phyloP scores from a whole-genome alignment of 1,140 invertebrate species.

The Ericerus pela region DNA sequence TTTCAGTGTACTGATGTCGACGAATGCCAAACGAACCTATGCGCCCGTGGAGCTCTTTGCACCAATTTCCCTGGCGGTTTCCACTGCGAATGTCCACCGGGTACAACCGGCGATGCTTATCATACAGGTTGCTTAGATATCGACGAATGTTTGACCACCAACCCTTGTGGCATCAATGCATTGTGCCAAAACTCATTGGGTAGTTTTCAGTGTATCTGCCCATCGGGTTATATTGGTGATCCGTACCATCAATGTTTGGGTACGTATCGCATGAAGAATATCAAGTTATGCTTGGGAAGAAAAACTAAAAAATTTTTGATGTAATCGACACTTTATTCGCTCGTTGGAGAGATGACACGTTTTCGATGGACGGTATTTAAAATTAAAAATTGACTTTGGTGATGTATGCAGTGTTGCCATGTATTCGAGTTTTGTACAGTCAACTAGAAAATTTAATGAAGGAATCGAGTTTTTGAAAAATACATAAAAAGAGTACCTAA shows the following conservation, averaged over 20 bases:
- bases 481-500: too few relatives aligned
- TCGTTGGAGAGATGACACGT: too few relatives aligned
- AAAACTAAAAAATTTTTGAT: too few relatives aligned
- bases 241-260: slow-evolving; percentile 51
- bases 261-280: slow-evolving; percentile 32
- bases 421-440: too few relatives aligned
- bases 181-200: slow-evolving; percentile 55
- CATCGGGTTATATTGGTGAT: slow-evolving; percentile 58
- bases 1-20: slow-evolving; percentile 63
- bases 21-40: slow-evolving; percentile 60
- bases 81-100: slow-evolving; percentile 66
- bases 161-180: slow-evolving; percentile 54
- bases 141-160: slow-evolving; percentile 47
- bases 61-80: slow-evolving; percentile 60
- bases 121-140: slow-evolving; percentile 46
- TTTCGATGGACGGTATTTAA: too few relatives aligned
- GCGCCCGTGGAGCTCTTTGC: slow-evolving; percentile 63
- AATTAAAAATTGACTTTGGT: too few relatives aligned
- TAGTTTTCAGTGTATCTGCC: slow-evolving; percentile 57
- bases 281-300: too few relatives aligned
- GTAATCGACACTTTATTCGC: too few relatives aligned
- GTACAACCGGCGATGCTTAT: slow-evolving; percentile 54
- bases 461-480: too few relatives aligned
- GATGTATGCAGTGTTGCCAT: too few relatives aligned
- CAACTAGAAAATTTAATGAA: too few relatives aligned